Evolutionary conservation across 2,113 vertebrate genomes (phyloP), one percentile per base, ranked within the genome.

Genomic region (Rhadina sibilatrix): DNA sequence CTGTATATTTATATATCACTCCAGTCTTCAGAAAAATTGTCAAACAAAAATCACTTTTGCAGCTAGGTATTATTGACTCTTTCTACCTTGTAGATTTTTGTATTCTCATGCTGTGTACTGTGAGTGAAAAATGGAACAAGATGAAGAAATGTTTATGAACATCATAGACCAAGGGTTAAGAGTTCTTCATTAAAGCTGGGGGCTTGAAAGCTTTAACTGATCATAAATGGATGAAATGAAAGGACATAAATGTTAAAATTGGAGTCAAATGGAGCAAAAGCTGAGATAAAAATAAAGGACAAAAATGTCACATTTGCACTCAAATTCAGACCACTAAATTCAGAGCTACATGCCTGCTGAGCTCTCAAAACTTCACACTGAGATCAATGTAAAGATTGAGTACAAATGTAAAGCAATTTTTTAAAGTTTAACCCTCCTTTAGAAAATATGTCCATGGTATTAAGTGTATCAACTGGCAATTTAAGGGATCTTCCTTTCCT

Each of bases 21-120:
- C 53, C 76, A 93, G 84, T 71, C 82, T 93, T 96, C 92, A 79
- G 57, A 21, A 96, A 97, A 94, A 93, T 95, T 92, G 85, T 97
- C 88, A 95, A 94, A 96, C 60, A 96, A 93, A 94, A 96, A 50
- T 75, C 61, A 94, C n/a, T 90, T 83, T 86, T 83, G 42, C 79
- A 94, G 86, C 38, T 74, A 74, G 49, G 59, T 92, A 46, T 72
- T 93, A 96, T 93, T 97, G 95, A 94, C 57, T 95, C 77, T 83
- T 86, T 90, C 79, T 75, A 22, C 65, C 38, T 68, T 53, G 49
- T 68, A 83, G 49, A 63, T 47, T 77, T 94, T 50, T 76, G 49
- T 84, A 74, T 96, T 87, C 44, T 79, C 33, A 23, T 82, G 77
- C 44, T 95, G 38, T 44, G 69, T 59, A 63, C 66, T 63, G 50